Evolutionary conservation across 2,113 vertebrate genomes (phyloP), one percentile per base, ranked within the genome.

Genomic region (Rhea americana): DNA sequence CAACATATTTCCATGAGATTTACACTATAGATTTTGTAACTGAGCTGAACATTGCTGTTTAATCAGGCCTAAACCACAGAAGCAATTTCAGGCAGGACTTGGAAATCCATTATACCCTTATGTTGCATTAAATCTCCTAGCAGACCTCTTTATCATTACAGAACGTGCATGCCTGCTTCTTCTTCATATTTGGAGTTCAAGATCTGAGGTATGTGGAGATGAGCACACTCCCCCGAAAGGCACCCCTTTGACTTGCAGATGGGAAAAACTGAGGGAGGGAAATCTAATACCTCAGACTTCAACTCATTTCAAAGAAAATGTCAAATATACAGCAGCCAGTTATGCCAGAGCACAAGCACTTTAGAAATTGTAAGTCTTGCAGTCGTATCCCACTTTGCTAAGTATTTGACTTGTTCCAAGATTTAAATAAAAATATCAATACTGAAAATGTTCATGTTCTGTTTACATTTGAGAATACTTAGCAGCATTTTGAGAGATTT

Each of bases 381-480:
- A 67, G n/a, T 50, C 21, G 39, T 63, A 55, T 30, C 20, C 21
- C 28, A 9, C 11, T 8, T 76, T 59, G 50, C 18, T n/a, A 65
- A 82, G 7, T 17, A 78, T 21, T 68, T 86, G 25, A 74, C 20
- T 92, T 76, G 20, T 55, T 73, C 74, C 35, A 85, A 77, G 45
- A 92, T 51, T 78, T 61, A 68, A 82, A 84, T 41, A 78, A 77
- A 81, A 80, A 51, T 58, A 79, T 58, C 51, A 85, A 28, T 82
- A 82, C 10, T 19, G 16, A 87, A 86, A 83, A 73, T 48, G 35
- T 70, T 81, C 63, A 6, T 76, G 45, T 67, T 59, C 72, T 87
- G 10, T 61, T 93, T 85, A 26, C 87, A 22, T 95, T 91, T 89
- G 19, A 82, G 58, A 88, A 95, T 56, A 70, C 41, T 93, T 61